phyloP scores from a whole-genome alignment of 2,113 vertebrate species.

The Macquaria ambigua region DNA sequence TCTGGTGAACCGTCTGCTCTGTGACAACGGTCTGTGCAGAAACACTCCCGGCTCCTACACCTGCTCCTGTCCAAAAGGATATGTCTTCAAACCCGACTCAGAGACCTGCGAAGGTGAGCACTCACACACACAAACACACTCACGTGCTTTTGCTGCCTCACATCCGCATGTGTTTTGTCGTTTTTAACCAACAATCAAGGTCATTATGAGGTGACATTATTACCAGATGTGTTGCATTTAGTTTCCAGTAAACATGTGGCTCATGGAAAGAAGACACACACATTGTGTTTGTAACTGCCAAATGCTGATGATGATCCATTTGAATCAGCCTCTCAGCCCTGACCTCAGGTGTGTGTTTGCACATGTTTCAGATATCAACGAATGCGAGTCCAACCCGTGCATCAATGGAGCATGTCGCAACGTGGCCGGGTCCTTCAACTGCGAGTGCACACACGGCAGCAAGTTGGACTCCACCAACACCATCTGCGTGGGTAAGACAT shows the following conservation, averaged over 20 bases:
- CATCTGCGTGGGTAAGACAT: slow-evolving; percentile 91
- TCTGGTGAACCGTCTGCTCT: slow-evolving; percentile 92
- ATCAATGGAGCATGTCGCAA: slow-evolving; percentile 93
- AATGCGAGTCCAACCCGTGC: slow-evolving; percentile 92
- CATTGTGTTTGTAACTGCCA: background rate
- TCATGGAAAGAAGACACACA: slow-evolving; percentile 28
- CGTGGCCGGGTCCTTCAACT: slow-evolving; percentile 91
- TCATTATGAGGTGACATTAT: slow-evolving; percentile 36
- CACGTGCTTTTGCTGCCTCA: background rate
- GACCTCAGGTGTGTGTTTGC: slow-evolving; percentile 44
- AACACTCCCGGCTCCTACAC: slow-evolving; percentile 97
- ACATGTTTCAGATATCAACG: slow-evolving; percentile 88
- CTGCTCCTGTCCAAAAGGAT: slow-evolving; percentile 96
- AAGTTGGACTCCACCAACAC: slow-evolving; percentile 92
- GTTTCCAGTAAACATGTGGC: slow-evolving; percentile 53
- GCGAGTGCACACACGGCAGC: slow-evolving; percentile 93
- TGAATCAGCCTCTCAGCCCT: slow-evolving; percentile 2
- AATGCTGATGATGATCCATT: slow-evolving; percentile 8
- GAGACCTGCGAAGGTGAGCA: slow-evolving; percentile 96
- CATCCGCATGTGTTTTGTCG: slow-evolving; percentile 6
- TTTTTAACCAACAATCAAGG: slow-evolving; percentile 19
- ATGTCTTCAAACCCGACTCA: slow-evolving; percentile 93
- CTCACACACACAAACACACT: background rate
- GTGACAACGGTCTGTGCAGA: slow-evolving; percentile 95
- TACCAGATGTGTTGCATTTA: slow-evolving; percentile 55